These are phyloP conservation scores for Sympetrum striolatum DNA, from an alignment of 2,888 invertebrate genomes.

Conservation along the genomic window DNA sequence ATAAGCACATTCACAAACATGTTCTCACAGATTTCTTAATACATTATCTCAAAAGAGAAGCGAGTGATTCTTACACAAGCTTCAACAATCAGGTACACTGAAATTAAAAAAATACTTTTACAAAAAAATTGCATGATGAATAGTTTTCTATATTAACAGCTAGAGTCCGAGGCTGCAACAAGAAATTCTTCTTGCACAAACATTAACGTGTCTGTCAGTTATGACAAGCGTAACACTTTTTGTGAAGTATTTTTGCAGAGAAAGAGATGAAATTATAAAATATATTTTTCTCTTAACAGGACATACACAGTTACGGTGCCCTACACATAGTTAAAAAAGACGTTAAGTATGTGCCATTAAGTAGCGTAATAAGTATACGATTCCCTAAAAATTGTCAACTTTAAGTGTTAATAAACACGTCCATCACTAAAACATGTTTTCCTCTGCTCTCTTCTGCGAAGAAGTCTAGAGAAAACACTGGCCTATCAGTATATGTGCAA, in stretches of 20 bases:
- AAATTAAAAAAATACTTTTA: slow-evolving; percentile 38
- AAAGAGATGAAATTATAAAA: slow-evolving; percentile 24
- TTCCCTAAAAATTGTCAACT: neutral
- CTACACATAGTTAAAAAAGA: neutral
- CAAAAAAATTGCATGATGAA: slow-evolving; percentile 13
- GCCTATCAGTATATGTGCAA: neutral
- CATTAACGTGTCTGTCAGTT: neutral
- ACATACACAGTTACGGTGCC: neutral
- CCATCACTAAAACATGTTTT: neutral
- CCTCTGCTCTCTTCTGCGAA: neutral
- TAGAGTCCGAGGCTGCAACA: neutral
- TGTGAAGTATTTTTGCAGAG: neutral
- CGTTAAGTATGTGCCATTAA: slow-evolving; percentile 8
- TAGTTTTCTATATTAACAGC: neutral
- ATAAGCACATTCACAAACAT: slow-evolving; percentile 24
- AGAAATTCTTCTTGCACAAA: neutral
- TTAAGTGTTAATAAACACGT: neutral
- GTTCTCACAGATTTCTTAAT: neutral
- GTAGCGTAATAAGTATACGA: neutral
- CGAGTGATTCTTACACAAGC: neutral
- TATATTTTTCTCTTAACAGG: neutral
- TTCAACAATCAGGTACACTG: slow-evolving; percentile 40
- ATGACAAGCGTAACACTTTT: slow-evolving; percentile 31
- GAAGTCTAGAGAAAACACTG: neutral
- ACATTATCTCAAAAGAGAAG: slow-evolving; percentile 16